Base-by-base conservation (phyloP, 1,140 invertebrate species). In the Mycetomoellerius zeteki region DNA sequence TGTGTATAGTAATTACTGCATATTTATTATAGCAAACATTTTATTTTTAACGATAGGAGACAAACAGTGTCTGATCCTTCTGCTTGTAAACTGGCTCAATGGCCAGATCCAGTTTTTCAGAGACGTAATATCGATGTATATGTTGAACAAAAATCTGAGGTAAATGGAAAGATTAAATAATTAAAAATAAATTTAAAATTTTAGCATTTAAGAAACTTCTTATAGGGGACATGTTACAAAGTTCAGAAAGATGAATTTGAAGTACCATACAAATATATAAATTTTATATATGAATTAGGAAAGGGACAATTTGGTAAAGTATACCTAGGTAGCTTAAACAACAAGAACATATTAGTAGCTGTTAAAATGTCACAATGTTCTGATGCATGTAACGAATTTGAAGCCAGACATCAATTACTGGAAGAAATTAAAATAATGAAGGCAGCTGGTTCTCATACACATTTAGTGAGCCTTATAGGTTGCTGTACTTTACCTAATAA, bases 381-480 rank as follows among this genome's bases (percentile, higher is more conserved):
- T 19, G 88, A 92, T 65, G 64, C 92, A 95, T 96, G 95, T 43
- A 92, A 95, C 65, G 93, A 96, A 10, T 90, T 94, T 1, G 97
- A 97, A 89, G 96, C 96, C 87, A 94, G 96, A 3, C 95, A 96
- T 21, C 96, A 97, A 88, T 97, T 98, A 90, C 93, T 98, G 6
- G 95, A 96, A 1, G 98, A 99, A 95, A 98, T 99, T 10, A 95
- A 96, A 27, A 97, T 98, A 94, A 96, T 98, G 94, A 98, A 98
- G 94, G 96, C 96, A 47, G 97, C 98, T 2, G 98, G 97, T 1
- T 94, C 95, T 0, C 98, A 99, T 94, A 96, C 96, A 16, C 97
- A 98, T 94, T 96, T 99, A 33, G 97, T 99, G 5, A 96, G 96
- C 65, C 95, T 99, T 64, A 93, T 98, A 3, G 98, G 97, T 0